Evolutionary conservation across 2,797 vertebrate species (phyloP), one percentile per base, ranked within the genome.

Genomic region (Hoplostethus atlanticus): DNA sequence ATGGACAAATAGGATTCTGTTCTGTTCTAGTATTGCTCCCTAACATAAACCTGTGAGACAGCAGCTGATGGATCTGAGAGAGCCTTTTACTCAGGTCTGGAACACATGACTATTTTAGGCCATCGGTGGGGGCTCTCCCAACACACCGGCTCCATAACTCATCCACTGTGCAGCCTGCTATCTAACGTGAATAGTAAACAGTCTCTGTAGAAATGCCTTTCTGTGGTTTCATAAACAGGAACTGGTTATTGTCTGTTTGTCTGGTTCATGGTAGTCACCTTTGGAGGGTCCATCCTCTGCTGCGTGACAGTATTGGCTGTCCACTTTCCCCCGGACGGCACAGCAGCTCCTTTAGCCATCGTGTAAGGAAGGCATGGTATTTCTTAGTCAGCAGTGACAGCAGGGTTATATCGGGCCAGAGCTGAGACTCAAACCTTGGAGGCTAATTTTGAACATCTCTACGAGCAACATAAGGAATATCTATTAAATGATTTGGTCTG

Each of bases 41-140:
- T 72, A 91, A 91, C 85, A 87, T 92, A 94, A 94, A 94, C 92
- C 75, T 79, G 71, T n/a, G 56, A 84, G 87, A 87, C 90, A 89
- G 86, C 76, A 83, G 80, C 86, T 87, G 89, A 90, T 91, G 77
- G 64, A 91, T 90, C 81, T 61, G 51, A 68, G 72, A 53, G 64
- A 61, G 46, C 42, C 56, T 81, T 87, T 76, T 69, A 28, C 71
- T 68, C 56, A 61, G 52, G 69, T 76, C 79, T 81, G 73, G 81
- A 83, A 56, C 84, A 90, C 87, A 93, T 95, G 91, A 91, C 94
- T 95, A 95, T 95, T 94, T 95, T 95, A 94, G 94, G 94, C 89
- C 88, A 94, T 88, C 75, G 57, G 48, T 34, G 1, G 70, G 76
- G 69, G 78, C 70, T 84, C 76, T 81, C 80, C 86, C 71, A 74